Evolutionary conservation across 2,888 invertebrate species (phyloP).

Genomic region (Aporophyla nigra): DNA sequence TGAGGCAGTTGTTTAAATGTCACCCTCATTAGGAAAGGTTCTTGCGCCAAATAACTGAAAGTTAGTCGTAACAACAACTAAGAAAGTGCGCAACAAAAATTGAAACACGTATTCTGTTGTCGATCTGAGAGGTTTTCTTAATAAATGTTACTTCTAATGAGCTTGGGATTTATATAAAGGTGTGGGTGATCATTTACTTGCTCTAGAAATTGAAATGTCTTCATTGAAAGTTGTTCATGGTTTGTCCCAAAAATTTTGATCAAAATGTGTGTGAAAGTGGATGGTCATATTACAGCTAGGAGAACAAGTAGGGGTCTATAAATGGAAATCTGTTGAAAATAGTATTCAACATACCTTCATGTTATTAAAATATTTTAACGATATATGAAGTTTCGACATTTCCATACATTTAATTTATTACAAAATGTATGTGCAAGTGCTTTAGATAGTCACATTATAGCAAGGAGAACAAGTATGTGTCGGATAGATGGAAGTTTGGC

Average conservation of each 20-base stretch:
- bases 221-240: too few relatives aligned
- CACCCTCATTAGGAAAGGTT: constrained; percentile 78
- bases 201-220: not conserved
- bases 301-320: not conserved
- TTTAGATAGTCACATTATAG: not conserved
- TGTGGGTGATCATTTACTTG: not conserved
- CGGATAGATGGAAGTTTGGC: not conserved
- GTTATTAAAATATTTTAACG: too few relatives aligned
- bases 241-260: too few relatives aligned
- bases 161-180: not conserved
- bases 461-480: not conserved
- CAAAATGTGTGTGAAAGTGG: not conserved
- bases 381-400: too few relatives aligned
- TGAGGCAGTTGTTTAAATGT: constrained; percentile 78
- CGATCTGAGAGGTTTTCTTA: constrained; percentile 6
- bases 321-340: not conserved
- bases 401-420: too few relatives aligned
- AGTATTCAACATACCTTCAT: too few relatives aligned
- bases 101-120: constrained; percentile 32
- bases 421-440: not conserved
- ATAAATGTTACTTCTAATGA: constrained; percentile 9
- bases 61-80: constrained; percentile 34
- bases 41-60: constrained; percentile 46
- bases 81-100: constrained; percentile 52
- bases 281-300: not conserved